phyloP scores from a whole-genome alignment of 2,113 vertebrate species.

The Lycaon pictus region DNA sequence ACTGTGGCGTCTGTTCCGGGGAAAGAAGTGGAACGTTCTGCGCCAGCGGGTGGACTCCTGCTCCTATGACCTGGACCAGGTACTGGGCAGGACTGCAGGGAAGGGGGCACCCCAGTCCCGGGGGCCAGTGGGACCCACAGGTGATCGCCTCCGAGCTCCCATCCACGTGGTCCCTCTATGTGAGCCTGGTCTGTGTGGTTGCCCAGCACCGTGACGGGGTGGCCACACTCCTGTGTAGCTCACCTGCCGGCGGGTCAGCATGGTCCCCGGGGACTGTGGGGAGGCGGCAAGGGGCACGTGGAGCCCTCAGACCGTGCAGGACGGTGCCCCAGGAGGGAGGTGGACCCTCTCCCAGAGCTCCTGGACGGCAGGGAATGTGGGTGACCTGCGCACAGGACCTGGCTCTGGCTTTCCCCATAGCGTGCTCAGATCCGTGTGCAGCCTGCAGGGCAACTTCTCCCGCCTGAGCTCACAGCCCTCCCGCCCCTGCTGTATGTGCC shows the following conservation, averaged over 20 bases:
- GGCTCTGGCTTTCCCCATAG: not conserved
- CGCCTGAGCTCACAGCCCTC: not conserved
- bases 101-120: not conserved
- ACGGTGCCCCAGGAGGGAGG: too few relatives aligned
- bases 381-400: not conserved
- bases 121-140: fast-evolving
- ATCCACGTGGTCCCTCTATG: not conserved
- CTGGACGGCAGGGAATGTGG: not conserved
- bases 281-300: not conserved
- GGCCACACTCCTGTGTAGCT: not conserved
- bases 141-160: not conserved
- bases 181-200: not conserved
- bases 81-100: conserved; percentile 70
- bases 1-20: conserved; percentile 98
- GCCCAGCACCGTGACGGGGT: too few relatives aligned
- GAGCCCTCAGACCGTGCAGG: not conserved
- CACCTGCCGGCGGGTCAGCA: fast-evolving
- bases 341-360: not conserved
- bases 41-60: conserved; percentile 98
- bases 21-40: conserved; percentile 99
- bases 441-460: too few relatives aligned
- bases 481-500: not conserved
- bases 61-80: conserved; percentile 98
- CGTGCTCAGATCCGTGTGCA: not conserved
- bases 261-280: not conserved